Base-by-base conservation (phyloP, 2,797 vertebrate genomes). In the Sebastes dallii region DNA sequence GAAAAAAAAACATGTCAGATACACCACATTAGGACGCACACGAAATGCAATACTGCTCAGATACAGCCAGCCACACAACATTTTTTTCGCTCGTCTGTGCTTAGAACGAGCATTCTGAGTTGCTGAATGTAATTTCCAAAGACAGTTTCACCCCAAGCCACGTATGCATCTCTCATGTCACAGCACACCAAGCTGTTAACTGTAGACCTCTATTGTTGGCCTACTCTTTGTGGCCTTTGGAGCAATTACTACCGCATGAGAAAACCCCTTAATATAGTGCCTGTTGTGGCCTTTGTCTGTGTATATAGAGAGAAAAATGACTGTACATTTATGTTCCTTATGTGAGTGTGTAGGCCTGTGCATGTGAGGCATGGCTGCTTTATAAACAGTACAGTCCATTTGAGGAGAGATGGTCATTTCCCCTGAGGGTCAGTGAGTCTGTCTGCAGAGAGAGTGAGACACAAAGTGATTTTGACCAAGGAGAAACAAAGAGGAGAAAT, bases 241-340 rank as follows among this genome's bases (percentile, higher is more conserved):
- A 85, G 54, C 62, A 72, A 82, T 89, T 81, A 89, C 27, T 88
- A 54, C 61, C 2, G 61, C 89, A 84, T 89, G 89, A 91, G 32
- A 52, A 85, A 78, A 69, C 8, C 61, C 62, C 84, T 75, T 70
- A 85, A 84, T 87, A 89, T 83, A 86, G 70, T 66, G 74, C 27
- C 52, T 24, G 18, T 20, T 80, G 18, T 70, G 65, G 29, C 24
- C 24, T 82, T 36, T 61, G 54, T 67, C 9, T 18, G 46, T 67
- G 59, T 61, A 55, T 68, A 61, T 46, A 25, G 14, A 3, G 4
- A 62, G 66, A 62, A 71, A 71, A 70, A 77, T 50, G n/a, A 65
- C 55, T 66, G 50, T 55, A 27, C 66, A 75, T 66, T 50, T 46
- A 54, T 68, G 54, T 76, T 58, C 8, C 55, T 29, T 72, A 25